Evolutionary conservation across 2,888 invertebrate genomes (phyloP).

Genomic region (Scotopteryx bipunctaria): DNA sequence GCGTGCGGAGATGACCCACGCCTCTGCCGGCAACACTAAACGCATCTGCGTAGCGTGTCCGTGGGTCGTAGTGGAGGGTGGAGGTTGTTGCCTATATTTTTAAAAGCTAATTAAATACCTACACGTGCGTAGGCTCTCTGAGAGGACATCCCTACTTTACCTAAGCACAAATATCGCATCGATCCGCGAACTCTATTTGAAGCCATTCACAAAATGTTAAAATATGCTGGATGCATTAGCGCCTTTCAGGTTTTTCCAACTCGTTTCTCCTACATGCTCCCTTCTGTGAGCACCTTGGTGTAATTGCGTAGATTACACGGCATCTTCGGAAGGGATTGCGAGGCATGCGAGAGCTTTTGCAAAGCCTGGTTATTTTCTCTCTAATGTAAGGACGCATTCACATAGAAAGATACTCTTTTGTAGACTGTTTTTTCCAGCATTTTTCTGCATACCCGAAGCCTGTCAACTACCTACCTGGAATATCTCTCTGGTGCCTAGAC

Average conservation of each 20-base stretch:
- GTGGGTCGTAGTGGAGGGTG: too few relatives aligned
- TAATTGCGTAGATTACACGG: conserved; percentile 30
- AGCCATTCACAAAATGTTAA: conserved; percentile 15
- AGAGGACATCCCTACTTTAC: conserved; percentile 58
- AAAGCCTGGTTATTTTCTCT: conserved; percentile 10
- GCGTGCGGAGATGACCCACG: too few relatives aligned
- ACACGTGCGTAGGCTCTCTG: too few relatives aligned
- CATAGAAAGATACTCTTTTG: conserved; percentile 8
- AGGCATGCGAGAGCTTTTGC: conserved; percentile 8
- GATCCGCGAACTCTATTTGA: conserved; percentile 23
- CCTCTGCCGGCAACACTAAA: too few relatives aligned
- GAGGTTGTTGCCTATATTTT: too few relatives aligned
- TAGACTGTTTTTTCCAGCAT: background rate
- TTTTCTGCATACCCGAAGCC: background rate
- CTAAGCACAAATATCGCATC: conserved; percentile 38
- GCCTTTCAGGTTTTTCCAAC: conserved; percentile 38
- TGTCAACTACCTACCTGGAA: background rate
- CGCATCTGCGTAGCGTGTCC: too few relatives aligned
- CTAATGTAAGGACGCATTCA: conserved; percentile 5
- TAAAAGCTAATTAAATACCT: too few relatives aligned
- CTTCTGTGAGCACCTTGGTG: conserved; percentile 41
- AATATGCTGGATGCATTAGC: conserved; percentile 44
- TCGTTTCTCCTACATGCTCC: conserved; percentile 39
- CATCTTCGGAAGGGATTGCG: conserved; percentile 12
- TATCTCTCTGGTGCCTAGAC: too few relatives aligned